Base-by-base conservation (phyloP, 1,140 invertebrate genomes). In the Aricia agestis region DNA sequence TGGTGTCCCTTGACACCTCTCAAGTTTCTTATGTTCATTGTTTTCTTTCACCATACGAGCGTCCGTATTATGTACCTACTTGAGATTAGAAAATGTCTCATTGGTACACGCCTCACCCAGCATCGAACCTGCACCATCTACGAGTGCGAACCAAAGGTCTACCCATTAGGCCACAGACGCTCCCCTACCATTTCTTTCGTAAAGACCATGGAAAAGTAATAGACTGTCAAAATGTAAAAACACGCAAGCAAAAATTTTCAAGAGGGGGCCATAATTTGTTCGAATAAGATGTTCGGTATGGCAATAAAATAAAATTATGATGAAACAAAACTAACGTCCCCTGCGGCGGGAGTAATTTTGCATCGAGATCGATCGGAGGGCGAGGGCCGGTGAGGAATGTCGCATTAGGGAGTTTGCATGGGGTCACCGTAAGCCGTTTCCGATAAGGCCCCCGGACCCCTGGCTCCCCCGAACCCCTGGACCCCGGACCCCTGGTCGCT, bases 371-470 rank as follows among this genome's bases (percentile, higher is more conserved):
- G 86, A 89, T 89, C 82, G 83, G 81, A 82, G 84, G 82, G 84
- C 73, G 72, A 77, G 78, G 85, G 79, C 75, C 75, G 73, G 78
- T 83, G 84, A 86, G 79, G 80, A 80, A 85, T 86, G 84, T 87
- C 82, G 84, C 87, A 81, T 86, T 86, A 85, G 86, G 87, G 87
- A 88, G 85, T 87, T 88, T 87, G 86, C 85, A 87, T 86, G 88
- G 88, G 87, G 86, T 89, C 86, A 88, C 82, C 82, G 81, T 89
- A 91, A 91, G 89, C 89, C 87, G 87, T 91, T 91, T 91, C 85
- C 89, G 89, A 91, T 91, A 89, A 89, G 88, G 81, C 84, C 84
- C 85, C 80, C 76, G 81, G 80, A 52, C 45, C 45, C 45, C 45
- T 78, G 75, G 71, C 72, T 80, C 45, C 10, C 45, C 45, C 36